Conservation (phyloP, 2,797 vertebrate species). For the Peromyscus eremicus region DNA sequence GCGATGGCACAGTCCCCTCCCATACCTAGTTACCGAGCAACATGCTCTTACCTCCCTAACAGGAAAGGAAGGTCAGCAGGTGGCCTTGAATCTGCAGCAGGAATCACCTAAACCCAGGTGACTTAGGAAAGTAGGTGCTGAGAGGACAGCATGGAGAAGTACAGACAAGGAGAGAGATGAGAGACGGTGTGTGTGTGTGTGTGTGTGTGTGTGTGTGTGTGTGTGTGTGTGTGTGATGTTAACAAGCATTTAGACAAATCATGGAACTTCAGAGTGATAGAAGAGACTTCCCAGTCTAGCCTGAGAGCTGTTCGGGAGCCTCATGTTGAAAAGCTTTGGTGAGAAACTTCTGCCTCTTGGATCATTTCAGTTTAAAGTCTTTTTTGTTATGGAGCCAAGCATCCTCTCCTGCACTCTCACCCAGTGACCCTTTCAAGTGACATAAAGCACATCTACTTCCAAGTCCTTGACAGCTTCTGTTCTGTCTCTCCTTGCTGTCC, state of each 20-base stretch:
- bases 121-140: background rate
- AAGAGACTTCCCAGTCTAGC: background rate
- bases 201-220: too few relatives aligned
- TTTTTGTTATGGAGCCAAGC: conserved; percentile 35
- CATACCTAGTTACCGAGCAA: background rate
- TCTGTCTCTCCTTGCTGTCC: background rate
- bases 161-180: background rate
- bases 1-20: background rate
- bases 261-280: conserved; percentile 26
- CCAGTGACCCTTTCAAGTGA: conserved; percentile 1
- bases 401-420: background rate
- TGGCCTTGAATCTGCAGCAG: background rate
- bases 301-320: background rate
- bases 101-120: background rate
- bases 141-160: background rate
- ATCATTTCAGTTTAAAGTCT: conserved; percentile 33
- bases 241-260: background rate
- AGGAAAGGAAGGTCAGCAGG: background rate
- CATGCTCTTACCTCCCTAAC: background rate
- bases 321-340: background rate
- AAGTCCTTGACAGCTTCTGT: background rate
- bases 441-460: conserved; percentile 12
- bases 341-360: conserved; percentile 26
- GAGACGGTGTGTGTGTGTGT: background rate
- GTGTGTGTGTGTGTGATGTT: background rate